A percentile compares a stretch with the other conserved stretches of the same genome.
phyloP scores from a whole-genome alignment of 64 coral and sea anemone genomes.

The Montipora cactus region DNA sequence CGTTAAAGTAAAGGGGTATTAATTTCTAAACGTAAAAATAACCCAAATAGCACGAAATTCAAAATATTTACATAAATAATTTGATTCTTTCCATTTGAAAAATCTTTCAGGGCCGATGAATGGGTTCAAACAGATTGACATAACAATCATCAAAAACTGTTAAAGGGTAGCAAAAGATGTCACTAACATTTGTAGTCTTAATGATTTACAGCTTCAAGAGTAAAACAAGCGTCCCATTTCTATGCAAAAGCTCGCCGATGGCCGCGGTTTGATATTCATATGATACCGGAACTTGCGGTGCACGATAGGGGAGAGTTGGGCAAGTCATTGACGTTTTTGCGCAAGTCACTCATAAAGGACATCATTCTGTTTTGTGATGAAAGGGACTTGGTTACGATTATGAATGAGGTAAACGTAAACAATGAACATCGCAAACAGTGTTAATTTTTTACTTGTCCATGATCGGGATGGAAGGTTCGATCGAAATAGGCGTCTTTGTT shows the following conservation, averaged over 20 bases:
- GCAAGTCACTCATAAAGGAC: constrained; percentile 47
- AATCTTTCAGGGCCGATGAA: too few species aligned
- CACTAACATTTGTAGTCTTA: not conserved
- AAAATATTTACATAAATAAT: too few species aligned
- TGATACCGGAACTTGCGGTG: constrained; percentile 57
- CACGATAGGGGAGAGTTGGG: not conserved
- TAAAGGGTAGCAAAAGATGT: too few species aligned
- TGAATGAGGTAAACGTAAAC: constrained; percentile 53
- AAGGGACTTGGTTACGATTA: constrained; percentile 51
- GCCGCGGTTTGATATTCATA: constrained; percentile 46
- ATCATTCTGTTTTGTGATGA: constrained; percentile 66
- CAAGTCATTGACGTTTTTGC: not conserved
- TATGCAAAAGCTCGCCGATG: constrained; percentile 32
- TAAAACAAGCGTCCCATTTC: constrained; percentile 52
- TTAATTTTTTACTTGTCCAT: too few species aligned
- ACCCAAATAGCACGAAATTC: too few species aligned
- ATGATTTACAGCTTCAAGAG: not conserved
- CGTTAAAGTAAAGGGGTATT: too few species aligned
- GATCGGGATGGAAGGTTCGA: too few species aligned
- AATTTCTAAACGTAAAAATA: too few species aligned
- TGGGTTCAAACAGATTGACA: too few species aligned
- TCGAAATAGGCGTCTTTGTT: too few species aligned
- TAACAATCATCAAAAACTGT: too few species aligned
- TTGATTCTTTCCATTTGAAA: too few species aligned
- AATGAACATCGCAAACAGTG: not conserved